phyloP scores from a whole-genome alignment of 2,113 vertebrate species.

The Aphyosemion australe region DNA sequence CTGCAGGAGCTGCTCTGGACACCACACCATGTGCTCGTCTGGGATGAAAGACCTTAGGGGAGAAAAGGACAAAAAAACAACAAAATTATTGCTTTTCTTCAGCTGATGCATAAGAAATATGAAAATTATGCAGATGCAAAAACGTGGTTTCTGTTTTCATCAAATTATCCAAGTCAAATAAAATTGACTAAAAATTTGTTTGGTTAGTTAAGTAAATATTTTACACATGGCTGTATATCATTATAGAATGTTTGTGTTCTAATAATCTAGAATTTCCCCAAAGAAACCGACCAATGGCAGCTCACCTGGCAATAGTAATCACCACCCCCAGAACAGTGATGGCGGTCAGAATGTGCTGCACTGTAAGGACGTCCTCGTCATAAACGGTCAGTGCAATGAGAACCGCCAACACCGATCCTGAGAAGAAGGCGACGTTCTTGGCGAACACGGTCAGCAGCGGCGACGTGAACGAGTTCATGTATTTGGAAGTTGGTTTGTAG shows the following conservation, averaged over 20 bases:
- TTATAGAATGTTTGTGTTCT: not conserved
- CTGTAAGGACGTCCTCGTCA: conserved; percentile 93
- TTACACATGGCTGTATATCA: not conserved
- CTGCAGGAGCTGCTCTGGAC: conserved; percentile 96
- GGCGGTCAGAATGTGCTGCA: conserved; percentile 94
- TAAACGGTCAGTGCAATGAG: conserved; percentile 97
- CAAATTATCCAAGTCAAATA: too few species aligned
- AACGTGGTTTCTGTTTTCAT: too few species aligned
- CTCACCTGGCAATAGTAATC: conserved; percentile 93
- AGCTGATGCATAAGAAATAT: not conserved
- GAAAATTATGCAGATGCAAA: not conserved
- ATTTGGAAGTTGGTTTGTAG: conserved; percentile 97
- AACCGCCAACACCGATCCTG: conserved; percentile 95
- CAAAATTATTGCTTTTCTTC: not conserved
- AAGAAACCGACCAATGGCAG: not conserved
- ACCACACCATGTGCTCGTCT: conserved; percentile 97
- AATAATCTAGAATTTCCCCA: not conserved
- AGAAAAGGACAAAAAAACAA: conserved; percentile 25
- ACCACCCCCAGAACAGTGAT: conserved; percentile 95
- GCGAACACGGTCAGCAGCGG: conserved; percentile 92
- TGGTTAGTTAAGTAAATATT: not conserved
- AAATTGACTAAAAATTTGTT: too few species aligned
- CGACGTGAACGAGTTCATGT: conserved; percentile 99
- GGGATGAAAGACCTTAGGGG: conserved; percentile 92
- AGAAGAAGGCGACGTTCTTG: conserved; percentile 97